Conservation (phyloP, 1,140 invertebrate species). For the Drosophila melanica region DNA sequence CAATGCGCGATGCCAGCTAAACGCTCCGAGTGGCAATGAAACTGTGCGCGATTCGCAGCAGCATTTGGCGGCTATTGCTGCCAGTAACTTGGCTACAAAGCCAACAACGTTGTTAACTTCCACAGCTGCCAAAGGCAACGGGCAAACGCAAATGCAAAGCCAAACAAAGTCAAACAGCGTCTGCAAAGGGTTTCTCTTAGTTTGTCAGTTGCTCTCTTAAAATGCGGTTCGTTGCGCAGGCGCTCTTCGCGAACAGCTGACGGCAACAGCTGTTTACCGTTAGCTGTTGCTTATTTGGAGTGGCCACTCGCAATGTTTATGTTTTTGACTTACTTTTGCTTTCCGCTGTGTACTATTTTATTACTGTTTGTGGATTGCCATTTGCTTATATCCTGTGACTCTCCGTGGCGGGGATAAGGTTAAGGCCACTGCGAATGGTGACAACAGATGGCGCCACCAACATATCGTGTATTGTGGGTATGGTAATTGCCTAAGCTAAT, state of each 20-base stretch:
- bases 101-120: conserved; percentile 33
- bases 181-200: conserved; percentile 55
- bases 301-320: conserved; percentile 42
- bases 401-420: conserved; percentile 38
- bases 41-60: conserved; percentile 47
- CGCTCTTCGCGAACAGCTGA: conserved; percentile 33
- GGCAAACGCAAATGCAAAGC: conserved; percentile 36
- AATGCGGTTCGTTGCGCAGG: conserved; percentile 48
- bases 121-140: conserved; percentile 33
- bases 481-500: conserved; percentile 72
- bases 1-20: conserved; percentile 26
- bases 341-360: conserved; percentile 19
- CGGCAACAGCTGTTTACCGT: conserved; percentile 50
- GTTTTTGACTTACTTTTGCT: conserved; percentile 42
- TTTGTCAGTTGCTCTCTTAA: conserved; percentile 23
- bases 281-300: conserved; percentile 49
- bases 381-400: conserved; percentile 13
- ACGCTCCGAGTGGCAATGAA: conserved; percentile 50
- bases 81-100: conserved; percentile 18
- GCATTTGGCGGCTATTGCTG: conserved; percentile 46
- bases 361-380: background rate
- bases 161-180: conserved; percentile 36
- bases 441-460: conserved; percentile 81
- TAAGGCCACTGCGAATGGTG: conserved; percentile 63
- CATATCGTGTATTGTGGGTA: conserved; percentile 55